A percentile compares a stretch with the other conserved stretches of the same genome.
Conservation (phyloP, 2,797 vertebrate genomes). For the Lateolabrax maculatus region DNA sequence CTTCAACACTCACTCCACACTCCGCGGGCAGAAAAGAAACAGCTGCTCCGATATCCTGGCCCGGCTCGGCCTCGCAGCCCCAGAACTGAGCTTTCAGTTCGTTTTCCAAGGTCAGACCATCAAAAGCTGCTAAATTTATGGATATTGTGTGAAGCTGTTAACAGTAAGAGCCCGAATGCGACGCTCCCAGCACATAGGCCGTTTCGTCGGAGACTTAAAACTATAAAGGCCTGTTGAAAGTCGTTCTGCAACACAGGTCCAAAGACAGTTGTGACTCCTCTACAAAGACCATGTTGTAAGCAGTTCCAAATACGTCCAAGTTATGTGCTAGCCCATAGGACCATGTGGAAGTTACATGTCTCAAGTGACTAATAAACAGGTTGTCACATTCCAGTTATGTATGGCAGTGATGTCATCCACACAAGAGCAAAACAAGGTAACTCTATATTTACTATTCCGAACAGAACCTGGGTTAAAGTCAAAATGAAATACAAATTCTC, state of each 20-base stretch:
- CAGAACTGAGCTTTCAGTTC: constrained; percentile 43
- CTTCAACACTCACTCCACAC: constrained; percentile 65
- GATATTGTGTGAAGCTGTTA: constrained; percentile 53
- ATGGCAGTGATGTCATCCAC: constrained; percentile 27
- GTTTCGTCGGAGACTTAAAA: constrained; percentile 29
- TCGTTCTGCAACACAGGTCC: background rate
- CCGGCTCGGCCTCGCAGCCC: constrained; percentile 18
- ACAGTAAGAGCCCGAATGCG: constrained; percentile 43
- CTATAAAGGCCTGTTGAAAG: background rate
- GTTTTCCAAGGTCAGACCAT: constrained; percentile 65
- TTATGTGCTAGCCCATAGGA: constrained; percentile 39
- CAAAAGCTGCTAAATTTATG: constrained; percentile 70
- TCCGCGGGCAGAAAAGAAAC: constrained; percentile 55
- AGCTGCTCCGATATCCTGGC: constrained; percentile 57
- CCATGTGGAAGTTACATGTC: constrained; percentile 49
- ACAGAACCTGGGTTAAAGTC: background rate
- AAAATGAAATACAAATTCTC: background rate
- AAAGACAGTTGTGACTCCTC: constrained; percentile 18
- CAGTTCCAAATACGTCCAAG: constrained; percentile 50
- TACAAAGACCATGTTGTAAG: constrained; percentile 50
- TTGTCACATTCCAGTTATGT: constrained; percentile 63
- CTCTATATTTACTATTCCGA: constrained; percentile 6
- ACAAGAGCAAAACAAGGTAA: constrained; percentile 26
- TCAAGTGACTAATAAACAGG: constrained; percentile 74
- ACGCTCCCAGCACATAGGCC: constrained; percentile 47